These are phyloP conservation scores for cattle (Bos taurus) DNA, from an alignment of 2,113 vertebrate species.

Conservation along the genomic window ARS-UCD2.0 NC_037357.1:125904501-125905000, in stretches of 20 bases:
- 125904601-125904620: neutral
- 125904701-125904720: conserved; percentile 30
- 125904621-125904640: neutral
- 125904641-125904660: neutral
- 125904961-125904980: conserved; percentile 73
- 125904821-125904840: conserved; percentile 49
- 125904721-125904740: conserved; percentile 65
- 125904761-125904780: conserved; percentile 55
- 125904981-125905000: conserved; percentile 69
- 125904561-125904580: conserved; percentile 6
- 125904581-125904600: neutral
- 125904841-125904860: conserved; percentile 42
- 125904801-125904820: conserved; percentile 46
- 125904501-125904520: neutral
- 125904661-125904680: neutral
- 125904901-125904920: conserved; percentile 73
- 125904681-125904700: neutral
- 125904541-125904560: neutral
- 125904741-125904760: neutral
- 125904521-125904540: neutral
- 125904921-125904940: conserved; percentile 74
- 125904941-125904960: conserved; percentile 69
- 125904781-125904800: conserved; percentile 44
- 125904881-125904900: conserved; percentile 63
- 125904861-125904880: conserved; percentile 75